Percentiles rank a stretch among this genome's conserved stretches.
Evolutionary conservation across 2,888 invertebrate genomes (phyloP).

Genomic region (Mycogona germanica): DNA sequence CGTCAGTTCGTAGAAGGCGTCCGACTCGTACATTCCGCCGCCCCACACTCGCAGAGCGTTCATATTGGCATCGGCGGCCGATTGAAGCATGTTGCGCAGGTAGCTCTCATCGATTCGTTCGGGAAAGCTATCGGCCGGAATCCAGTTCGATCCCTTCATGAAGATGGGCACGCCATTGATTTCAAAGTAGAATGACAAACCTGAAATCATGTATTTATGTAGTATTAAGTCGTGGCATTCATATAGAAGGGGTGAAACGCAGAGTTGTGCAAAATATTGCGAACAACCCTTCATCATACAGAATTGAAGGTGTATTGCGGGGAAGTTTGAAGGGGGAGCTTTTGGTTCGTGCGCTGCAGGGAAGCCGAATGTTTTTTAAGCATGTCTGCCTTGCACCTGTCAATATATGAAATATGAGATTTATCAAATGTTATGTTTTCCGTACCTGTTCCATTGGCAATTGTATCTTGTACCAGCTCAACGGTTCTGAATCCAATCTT

Average conservation of each 20-base stretch:
- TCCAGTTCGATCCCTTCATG: slow-evolving; percentile 90
- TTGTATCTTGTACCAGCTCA: slow-evolving; percentile 60
- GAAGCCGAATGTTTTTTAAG: no score
- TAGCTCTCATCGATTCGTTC: slow-evolving; percentile 48
- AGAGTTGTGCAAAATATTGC: no score
- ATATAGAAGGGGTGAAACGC: no score
- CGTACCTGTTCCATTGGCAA: slow-evolving; percentile 29
- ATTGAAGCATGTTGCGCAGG: slow-evolving; percentile 49
- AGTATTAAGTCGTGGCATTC: no score
- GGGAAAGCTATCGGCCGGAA: slow-evolving; percentile 73
- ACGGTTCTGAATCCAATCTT: slow-evolving; percentile 76
- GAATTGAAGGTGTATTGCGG: no score
- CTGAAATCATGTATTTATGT: slow-evolving; percentile 38
- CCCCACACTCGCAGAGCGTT: slow-evolving; percentile 97
- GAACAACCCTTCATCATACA: no score
- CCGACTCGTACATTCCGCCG: slow-evolving; percentile 89
- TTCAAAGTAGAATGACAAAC: slow-evolving; percentile 63
- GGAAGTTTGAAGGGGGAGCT: no score
- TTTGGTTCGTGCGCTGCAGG: no score
- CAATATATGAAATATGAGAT: no score
- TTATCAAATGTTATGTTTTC: no score
- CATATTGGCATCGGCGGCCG: slow-evolving; percentile 68
- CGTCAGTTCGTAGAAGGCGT: slow-evolving; percentile 73
- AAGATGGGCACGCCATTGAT: slow-evolving; percentile 80
- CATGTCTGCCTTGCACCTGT: no score